phyloP scores from a whole-genome alignment of 2,888 invertebrate genomes.

The Pedicia rivosa region DNA sequence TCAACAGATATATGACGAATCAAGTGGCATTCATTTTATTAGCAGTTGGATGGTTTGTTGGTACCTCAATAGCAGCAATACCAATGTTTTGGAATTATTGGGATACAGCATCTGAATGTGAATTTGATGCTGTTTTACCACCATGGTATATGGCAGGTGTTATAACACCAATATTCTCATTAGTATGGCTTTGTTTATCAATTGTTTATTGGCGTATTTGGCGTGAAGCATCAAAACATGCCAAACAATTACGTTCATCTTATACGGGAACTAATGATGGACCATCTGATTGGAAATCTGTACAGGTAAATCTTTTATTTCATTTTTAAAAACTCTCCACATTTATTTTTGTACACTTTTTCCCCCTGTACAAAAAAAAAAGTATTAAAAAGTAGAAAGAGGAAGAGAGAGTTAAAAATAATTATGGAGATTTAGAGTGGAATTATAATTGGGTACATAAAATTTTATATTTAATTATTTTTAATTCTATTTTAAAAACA shows the following conservation, averaged over 20 bases:
- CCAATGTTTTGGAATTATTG: conserved; percentile 69
- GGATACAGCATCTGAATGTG: conserved; percentile 42
- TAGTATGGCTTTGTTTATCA: conserved; percentile 61
- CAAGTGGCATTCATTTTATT: conserved; percentile 45
- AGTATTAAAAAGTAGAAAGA: too few species aligned
- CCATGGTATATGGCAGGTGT: conserved; percentile 32
- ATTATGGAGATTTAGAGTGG: too few species aligned
- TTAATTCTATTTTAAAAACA: too few species aligned
- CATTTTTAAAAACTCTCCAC: too few species aligned
- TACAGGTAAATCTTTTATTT: conserved; percentile 54
- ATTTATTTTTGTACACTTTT: neutral
- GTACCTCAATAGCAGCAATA: conserved; percentile 47
- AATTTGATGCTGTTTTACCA: conserved; percentile 46
- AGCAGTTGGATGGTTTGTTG: conserved; percentile 47
- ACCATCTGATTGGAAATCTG: conserved; percentile 55
- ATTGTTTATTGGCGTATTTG: conserved; percentile 62
- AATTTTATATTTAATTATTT: too few species aligned
- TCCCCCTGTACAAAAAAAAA: too few species aligned
- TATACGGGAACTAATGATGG: conserved; percentile 35
- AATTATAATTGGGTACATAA: too few species aligned
- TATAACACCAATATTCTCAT: conserved; percentile 52
- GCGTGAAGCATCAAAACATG: conserved; percentile 58
- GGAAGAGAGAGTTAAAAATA: too few species aligned
- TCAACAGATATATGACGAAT: conserved; percentile 45
- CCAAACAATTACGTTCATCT: conserved; percentile 45